phyloP scores from a whole-genome alignment of 2,113 vertebrate species.

The Corvus cornix region DNA sequence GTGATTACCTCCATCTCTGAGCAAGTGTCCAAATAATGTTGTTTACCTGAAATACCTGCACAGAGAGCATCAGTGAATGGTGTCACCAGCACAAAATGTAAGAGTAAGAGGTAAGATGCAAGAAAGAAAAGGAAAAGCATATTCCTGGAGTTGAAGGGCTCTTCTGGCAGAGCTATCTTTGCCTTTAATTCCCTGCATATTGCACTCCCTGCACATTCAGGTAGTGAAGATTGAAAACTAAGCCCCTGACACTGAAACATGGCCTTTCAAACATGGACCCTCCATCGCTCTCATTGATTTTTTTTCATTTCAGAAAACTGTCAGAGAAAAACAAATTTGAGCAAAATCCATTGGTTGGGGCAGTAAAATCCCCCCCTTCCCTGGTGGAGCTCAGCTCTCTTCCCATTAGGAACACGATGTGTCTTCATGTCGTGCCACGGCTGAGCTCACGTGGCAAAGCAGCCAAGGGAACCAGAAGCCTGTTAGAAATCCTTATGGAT shows the following conservation, averaged over 20 bases:
- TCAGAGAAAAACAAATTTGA: slow-evolving; percentile 62
- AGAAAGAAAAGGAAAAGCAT: background rate
- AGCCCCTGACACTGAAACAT: slow-evolving; percentile 77
- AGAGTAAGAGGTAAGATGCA: background rate
- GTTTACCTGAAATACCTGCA: background rate
- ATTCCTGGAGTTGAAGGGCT: background rate
- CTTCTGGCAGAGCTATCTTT: slow-evolving; percentile 54
- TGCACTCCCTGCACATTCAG: slow-evolving; percentile 72
- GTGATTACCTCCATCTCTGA: background rate
- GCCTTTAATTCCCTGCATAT: slow-evolving; percentile 65
- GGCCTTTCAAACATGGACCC: slow-evolving; percentile 67
- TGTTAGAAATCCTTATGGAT: background rate
- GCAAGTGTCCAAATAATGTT: background rate
- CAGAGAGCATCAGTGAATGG: background rate
- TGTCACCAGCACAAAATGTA: slow-evolving; percentile 1
- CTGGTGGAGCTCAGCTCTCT: background rate
- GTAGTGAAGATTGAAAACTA: slow-evolving; percentile 68
- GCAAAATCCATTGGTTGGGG: slow-evolving; percentile 43
- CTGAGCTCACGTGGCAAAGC: background rate
- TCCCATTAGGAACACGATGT: background rate
- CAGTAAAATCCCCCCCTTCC: background rate
- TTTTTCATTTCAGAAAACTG: slow-evolving; percentile 63
- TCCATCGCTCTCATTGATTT: slow-evolving; percentile 71
- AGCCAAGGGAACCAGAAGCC: slow-evolving; percentile 3
- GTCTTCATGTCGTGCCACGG: background rate